These are phyloP conservation scores for Catagonus wagneri DNA, from an alignment of 2,113 vertebrate genomes.

Conservation along the genomic window DNA sequence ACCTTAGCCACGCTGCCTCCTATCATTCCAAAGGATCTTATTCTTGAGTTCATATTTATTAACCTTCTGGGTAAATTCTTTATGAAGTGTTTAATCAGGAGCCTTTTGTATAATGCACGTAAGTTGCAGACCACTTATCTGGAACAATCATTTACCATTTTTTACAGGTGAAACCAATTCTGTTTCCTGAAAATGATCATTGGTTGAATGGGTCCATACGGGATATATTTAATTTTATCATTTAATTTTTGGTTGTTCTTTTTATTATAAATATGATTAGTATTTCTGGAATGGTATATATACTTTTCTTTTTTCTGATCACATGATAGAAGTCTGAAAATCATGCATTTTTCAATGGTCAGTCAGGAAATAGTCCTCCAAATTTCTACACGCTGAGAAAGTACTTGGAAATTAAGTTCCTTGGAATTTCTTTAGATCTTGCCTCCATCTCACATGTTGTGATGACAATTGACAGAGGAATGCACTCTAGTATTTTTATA, in stretches of 20 bases:
- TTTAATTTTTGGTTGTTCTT: slow-evolving; percentile 59
- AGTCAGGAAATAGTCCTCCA: slow-evolving; percentile 21
- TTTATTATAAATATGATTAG: slow-evolving; percentile 53
- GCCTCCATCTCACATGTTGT: neutral
- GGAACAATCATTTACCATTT: slow-evolving; percentile 57
- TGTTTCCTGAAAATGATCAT: slow-evolving; percentile 61
- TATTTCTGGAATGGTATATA: neutral
- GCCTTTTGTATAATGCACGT: slow-evolving; percentile 62
- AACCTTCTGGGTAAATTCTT: slow-evolving; percentile 72
- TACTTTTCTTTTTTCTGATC: slow-evolving; percentile 52
- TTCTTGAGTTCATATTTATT: slow-evolving; percentile 70
- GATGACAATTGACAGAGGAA: neutral
- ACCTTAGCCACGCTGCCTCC: slow-evolving; percentile 16
- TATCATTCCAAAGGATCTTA: slow-evolving; percentile 70
- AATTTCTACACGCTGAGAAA: slow-evolving; percentile 46
- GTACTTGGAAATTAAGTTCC: slow-evolving; percentile 40
- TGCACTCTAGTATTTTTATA: slow-evolving; percentile 5
- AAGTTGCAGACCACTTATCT: slow-evolving; percentile 72
- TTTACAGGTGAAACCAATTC: slow-evolving; percentile 59
- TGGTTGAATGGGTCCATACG: neutral
- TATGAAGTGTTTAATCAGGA: slow-evolving; percentile 70
- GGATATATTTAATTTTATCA: slow-evolving; percentile 52
- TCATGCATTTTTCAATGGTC: neutral
- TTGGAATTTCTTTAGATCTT: slow-evolving; percentile 44
- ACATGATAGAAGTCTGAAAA: slow-evolving; percentile 40